Base-by-base conservation (phyloP, 2,113 vertebrate genomes). In the Eretmochelys imbricata region DNA sequence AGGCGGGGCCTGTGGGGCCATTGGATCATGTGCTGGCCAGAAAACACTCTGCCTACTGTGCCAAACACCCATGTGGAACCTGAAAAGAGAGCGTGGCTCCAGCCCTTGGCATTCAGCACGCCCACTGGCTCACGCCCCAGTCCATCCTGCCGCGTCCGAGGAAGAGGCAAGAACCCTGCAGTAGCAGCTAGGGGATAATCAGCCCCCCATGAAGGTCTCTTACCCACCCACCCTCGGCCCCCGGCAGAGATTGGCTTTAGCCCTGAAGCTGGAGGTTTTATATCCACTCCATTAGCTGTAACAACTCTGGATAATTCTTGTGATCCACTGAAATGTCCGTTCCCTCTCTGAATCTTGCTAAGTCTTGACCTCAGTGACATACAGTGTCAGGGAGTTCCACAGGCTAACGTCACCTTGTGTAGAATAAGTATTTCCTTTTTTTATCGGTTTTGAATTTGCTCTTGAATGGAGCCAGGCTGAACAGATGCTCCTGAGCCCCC, bases 81-180 rank as follows among this genome's bases (percentile, higher is more conserved):
- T 35, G 62, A 16, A 35, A 57, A 59, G 31, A 65, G 7, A 65
- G 59, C 13, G 6, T 2, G 31, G 5, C 25, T 29, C 31, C 13
- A 29, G 59, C 25, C 1, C 11, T 1, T 29, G 11, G 3, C 25
- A 1, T 12, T 14, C 59, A 31, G 59, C 29, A 3, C 13, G 6
- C 7, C 31, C 31, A 5, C 20, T 11, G 38, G 69, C 69, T 42
- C 20, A 4, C 2, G 10, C 69, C 69, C 38, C 20, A 3, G 35
- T 2, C 69, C 19, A 1, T 24, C 38, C 69, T 24, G 69, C n/a
- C 69, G 13, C 8, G 1, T 31, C 31, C 16, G 5, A 27, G 55
- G 55, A 65, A 6, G 16, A n/a, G 3, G 35, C 62, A n/a, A 65
- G 62, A 8, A 8, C 62, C 35, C 2, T 17, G 35, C 16, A 9